Conservation (phyloP, 1,140 invertebrate species). For the Drosophila ananassae region DNA sequence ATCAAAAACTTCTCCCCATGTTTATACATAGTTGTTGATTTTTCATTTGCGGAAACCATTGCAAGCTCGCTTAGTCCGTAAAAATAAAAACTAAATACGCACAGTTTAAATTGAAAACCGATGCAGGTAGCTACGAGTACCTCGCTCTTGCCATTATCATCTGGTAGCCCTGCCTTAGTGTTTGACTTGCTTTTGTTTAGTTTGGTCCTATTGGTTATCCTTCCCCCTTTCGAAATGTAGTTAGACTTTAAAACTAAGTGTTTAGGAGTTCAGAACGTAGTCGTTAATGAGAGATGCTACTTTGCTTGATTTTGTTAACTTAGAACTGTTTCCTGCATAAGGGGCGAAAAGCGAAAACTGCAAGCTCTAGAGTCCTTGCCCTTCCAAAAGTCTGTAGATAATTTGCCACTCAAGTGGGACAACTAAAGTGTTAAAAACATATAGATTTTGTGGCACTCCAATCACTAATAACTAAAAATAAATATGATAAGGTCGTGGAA, state of each 20-base stretch:
- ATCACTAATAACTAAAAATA: conserved; percentile 9
- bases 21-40: conserved; percentile 53
- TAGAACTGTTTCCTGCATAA: conserved; percentile 67
- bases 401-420: conserved; percentile 1
- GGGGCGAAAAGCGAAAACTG: conserved; percentile 42
- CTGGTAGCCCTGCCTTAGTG: conserved; percentile 50
- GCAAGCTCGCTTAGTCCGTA: conserved; percentile 71
- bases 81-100: conserved; percentile 27
- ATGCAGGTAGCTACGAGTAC: conserved; percentile 4
- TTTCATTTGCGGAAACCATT: conserved; percentile 74
- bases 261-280: conserved; percentile 59
- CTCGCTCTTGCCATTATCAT: conserved; percentile 43
- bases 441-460: not conserved
- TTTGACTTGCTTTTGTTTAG: conserved; percentile 37
- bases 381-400: not conserved
- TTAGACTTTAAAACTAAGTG: conserved; percentile 63
- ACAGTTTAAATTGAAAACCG: conserved; percentile 28
- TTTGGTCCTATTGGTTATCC: conserved; percentile 77
- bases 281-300: conserved; percentile 29
- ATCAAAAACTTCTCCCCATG: conserved; percentile 34
- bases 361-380: conserved; percentile 24
- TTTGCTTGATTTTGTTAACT: conserved; percentile 64
- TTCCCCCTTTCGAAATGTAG: conserved; percentile 49
- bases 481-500: conserved; percentile 15
- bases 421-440: not conserved